Evolutionary conservation across 64 coral and sea anemone genomes (phyloP).

Genomic region (Cladopsammia gracilis): DNA sequence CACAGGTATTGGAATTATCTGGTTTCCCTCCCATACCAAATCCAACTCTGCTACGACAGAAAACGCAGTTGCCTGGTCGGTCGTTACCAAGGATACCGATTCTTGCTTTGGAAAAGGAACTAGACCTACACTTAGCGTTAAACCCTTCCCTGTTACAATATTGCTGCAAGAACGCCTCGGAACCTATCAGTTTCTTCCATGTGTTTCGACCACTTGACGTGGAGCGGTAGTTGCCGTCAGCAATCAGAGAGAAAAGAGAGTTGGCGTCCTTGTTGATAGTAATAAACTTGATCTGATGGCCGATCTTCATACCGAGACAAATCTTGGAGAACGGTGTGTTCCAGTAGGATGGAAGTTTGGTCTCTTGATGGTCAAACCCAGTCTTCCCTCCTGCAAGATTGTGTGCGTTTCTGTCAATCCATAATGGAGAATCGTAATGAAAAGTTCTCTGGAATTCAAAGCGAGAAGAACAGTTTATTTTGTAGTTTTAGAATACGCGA

Average conservation of each 20-base stretch:
- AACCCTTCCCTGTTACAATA: not conserved
- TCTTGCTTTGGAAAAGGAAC: not conserved
- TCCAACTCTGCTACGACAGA: not conserved
- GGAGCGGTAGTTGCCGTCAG: not conserved
- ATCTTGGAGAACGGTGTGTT: constrained; percentile 17
- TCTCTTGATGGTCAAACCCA: constrained; percentile 20
- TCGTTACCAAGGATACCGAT: constrained; percentile 1
- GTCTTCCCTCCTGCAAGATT: constrained; percentile 12
- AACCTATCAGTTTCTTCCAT: not conserved
- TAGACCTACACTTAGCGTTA: not conserved
- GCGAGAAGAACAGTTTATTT: too few species aligned
- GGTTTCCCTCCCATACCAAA: not conserved
- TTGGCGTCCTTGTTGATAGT: not conserved
- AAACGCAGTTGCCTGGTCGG: not conserved
- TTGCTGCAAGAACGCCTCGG: not conserved
- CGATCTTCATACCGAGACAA: constrained; percentile 48
- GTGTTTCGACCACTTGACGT: not conserved
- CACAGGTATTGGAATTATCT: not conserved
- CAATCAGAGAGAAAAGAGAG: constrained; percentile 7
- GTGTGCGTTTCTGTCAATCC: not conserved
- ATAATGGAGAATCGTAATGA: constrained; percentile 24
- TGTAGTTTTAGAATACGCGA: too few species aligned
- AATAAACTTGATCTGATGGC: not conserved
- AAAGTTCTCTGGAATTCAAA: constrained; percentile 21
- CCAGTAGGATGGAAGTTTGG: constrained; percentile 56